Evolutionary conservation across 2,113 vertebrate genomes (phyloP).

Genomic region (Rallus limicola): DNA sequence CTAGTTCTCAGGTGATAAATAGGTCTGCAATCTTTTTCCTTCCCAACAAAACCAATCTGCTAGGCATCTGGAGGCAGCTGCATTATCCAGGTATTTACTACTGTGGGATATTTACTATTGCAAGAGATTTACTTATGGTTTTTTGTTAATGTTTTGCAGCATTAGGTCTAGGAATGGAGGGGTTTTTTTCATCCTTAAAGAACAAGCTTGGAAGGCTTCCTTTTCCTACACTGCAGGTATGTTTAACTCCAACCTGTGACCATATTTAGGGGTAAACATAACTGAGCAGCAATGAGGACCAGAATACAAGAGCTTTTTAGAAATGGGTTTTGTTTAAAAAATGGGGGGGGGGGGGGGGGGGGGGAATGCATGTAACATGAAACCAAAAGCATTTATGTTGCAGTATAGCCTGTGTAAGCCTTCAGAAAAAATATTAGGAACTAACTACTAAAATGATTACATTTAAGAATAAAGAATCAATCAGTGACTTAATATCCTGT

Average conservation of each 20-base stretch:
- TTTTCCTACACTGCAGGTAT: background rate
- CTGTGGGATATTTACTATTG: background rate
- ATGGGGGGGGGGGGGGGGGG: background rate
- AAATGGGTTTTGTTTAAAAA: background rate
- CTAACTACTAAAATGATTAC: background rate
- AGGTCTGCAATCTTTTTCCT: background rate
- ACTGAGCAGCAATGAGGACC: background rate
- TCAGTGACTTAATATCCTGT: background rate
- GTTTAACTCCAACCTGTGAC: background rate
- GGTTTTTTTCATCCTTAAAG: background rate
- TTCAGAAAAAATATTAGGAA: background rate
- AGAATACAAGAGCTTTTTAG: background rate
- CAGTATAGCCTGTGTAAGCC: background rate
- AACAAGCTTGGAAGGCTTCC: background rate
- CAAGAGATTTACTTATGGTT: background rate
- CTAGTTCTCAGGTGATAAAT: background rate
- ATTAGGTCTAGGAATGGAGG: background rate
- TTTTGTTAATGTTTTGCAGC: background rate
- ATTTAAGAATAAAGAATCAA: background rate
- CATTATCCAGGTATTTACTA: background rate
- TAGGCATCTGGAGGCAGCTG: background rate
- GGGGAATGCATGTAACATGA: background rate
- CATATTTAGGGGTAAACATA: background rate
- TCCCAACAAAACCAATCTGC: background rate
- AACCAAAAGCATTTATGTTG: background rate